Conservation (phyloP, 2,113 vertebrate species). For the Mobula hypostoma region DNA sequence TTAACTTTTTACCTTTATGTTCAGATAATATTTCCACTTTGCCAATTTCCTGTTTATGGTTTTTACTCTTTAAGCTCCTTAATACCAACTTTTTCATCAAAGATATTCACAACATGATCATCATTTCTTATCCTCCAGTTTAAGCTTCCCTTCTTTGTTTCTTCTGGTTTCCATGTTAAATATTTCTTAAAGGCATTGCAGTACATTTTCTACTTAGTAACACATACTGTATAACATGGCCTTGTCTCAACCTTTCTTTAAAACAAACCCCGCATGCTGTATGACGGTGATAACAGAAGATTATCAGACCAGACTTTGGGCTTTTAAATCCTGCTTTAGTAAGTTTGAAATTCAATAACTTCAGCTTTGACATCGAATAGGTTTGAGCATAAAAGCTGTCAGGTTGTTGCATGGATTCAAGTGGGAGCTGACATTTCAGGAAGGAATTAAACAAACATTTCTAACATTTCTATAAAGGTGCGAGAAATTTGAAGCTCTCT, state of each 20-base stretch:
- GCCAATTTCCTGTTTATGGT: neutral
- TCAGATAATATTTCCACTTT: neutral
- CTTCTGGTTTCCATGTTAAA: neutral
- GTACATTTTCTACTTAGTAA: neutral
- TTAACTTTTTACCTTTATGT: too few species aligned
- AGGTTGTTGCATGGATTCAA: too few species aligned
- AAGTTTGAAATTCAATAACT: neutral
- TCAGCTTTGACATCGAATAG: neutral
- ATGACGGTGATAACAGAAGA: neutral
- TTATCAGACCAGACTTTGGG: neutral
- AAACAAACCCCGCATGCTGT: neutral
- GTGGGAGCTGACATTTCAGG: too few species aligned
- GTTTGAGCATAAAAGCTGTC: too few species aligned
- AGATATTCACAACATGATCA: neutral
- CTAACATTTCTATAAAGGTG: too few species aligned
- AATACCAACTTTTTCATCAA: neutral
- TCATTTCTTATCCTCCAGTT: neutral
- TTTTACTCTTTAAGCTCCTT: neutral
- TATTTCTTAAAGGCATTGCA: neutral
- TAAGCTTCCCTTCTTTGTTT: neutral
- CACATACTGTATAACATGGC: too few species aligned
- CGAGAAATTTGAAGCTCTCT: neutral
- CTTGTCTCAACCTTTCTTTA: neutral
- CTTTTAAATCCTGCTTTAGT: neutral
- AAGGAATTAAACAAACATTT: too few species aligned